A percentile compares a stretch with the other conserved stretches of the same genome.
These are phyloP conservation scores for Epinotia brunnichana DNA, from an alignment of 2,888 invertebrate genomes.

Conservation along the genomic window DNA sequence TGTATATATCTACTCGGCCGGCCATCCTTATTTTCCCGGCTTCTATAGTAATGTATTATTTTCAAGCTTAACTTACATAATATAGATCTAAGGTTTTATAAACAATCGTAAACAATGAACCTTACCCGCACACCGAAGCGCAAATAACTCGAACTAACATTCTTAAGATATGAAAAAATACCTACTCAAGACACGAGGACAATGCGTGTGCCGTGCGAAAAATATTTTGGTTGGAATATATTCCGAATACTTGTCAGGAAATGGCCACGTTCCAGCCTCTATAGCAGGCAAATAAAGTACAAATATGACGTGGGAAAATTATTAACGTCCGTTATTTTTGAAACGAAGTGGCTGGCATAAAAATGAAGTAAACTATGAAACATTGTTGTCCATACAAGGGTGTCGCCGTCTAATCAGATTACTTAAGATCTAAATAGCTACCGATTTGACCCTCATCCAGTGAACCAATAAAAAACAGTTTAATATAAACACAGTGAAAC, in stretches of 20 bases:
- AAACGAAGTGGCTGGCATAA: neutral
- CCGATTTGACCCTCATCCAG: too few relatives aligned
- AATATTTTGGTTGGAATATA: constrained; percentile 26
- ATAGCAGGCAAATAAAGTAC: neutral
- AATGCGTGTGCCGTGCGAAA: constrained; percentile 25
- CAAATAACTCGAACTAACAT: constrained; percentile 34
- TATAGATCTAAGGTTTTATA: neutral
- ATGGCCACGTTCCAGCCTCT: constrained; percentile 6
- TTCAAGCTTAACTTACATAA: neutral
- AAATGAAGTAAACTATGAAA: too few relatives aligned
- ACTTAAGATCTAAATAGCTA: too few relatives aligned
- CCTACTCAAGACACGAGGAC: constrained; percentile 28
- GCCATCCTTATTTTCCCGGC: too few relatives aligned
- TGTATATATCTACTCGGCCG: too few relatives aligned
- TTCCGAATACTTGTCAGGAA: constrained; percentile 2
- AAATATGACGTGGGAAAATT: neutral
- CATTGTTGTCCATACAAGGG: too few relatives aligned
- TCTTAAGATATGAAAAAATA: constrained; percentile 41
- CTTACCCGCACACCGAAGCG: constrained; percentile 10
- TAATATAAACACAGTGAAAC: too few relatives aligned
- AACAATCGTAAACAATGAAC: constrained; percentile 34
- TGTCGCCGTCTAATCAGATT: too few relatives aligned
- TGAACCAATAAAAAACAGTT: too few relatives aligned
- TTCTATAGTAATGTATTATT: too few relatives aligned
- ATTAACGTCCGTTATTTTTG: neutral